A percentile compares a stretch with the other conserved stretches of the same genome.
phyloP scores from a whole-genome alignment of 2,888 invertebrate genomes.

The Micoletzkya japonica region DNA sequence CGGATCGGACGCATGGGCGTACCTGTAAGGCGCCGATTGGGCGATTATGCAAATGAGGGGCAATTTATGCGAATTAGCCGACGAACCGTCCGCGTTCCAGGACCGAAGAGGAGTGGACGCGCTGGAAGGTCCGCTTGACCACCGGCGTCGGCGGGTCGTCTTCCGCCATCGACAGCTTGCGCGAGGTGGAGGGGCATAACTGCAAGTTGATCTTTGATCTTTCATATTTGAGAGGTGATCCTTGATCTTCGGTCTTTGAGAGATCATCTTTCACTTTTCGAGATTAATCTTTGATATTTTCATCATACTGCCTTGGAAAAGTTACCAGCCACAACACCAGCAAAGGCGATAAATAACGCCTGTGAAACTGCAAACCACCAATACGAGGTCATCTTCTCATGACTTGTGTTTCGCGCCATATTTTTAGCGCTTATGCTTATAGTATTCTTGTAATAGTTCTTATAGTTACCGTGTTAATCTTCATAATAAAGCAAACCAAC shows the following conservation, averaged over 20 bases:
- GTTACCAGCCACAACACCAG: too few species aligned
- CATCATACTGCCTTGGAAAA: too few species aligned
- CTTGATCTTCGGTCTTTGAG: too few species aligned
- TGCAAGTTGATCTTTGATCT: too few species aligned
- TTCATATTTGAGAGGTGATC: too few species aligned
- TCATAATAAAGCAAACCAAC: too few species aligned
- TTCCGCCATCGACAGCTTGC: not conserved
- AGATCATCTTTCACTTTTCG: too few species aligned
- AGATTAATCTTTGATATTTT: too few species aligned
- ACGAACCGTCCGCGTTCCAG: slow-evolving; percentile 20
- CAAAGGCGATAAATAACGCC: too few species aligned
- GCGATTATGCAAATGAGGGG: not conserved
- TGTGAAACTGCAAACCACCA: too few species aligned
- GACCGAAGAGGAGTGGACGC: slow-evolving; percentile 7
- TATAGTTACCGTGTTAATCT: slow-evolving; percentile 16
- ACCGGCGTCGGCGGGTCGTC: not conserved
- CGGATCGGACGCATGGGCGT: slow-evolving; percentile 7
- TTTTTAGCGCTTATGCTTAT: not conserved
- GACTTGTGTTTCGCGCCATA: too few species aligned
- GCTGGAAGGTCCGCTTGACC: not conserved
- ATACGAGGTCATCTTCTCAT: too few species aligned
- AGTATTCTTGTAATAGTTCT: not conserved
- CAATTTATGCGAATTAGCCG: not conserved
- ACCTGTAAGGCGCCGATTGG: slow-evolving; percentile 4
- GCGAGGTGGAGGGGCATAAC: slow-evolving; percentile 10